These are phyloP conservation scores for Melitaea cinxia DNA, from an alignment of 1,140 invertebrate genomes.

Conservation along the genomic window DNA sequence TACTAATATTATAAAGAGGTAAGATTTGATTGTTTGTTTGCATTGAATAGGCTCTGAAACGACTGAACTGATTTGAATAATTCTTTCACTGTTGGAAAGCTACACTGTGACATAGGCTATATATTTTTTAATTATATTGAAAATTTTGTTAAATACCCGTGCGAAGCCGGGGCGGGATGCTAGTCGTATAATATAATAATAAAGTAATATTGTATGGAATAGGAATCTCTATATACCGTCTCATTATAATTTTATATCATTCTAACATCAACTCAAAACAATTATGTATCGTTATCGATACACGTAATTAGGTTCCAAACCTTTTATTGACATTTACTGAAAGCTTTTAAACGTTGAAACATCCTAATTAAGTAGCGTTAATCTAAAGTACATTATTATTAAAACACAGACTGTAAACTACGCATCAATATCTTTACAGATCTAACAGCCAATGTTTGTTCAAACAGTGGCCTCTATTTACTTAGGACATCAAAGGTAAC, in stretches of 20 bases:
- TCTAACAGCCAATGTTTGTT: conserved; percentile 27
- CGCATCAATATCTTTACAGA: conserved; percentile 20
- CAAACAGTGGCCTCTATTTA: conserved; percentile 36
- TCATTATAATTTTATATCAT: background rate
- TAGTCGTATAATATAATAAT: too few species aligned
- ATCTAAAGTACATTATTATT: background rate
- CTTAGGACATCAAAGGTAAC: conserved; percentile 44
- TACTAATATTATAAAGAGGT: too few species aligned
- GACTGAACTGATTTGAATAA: too few species aligned
- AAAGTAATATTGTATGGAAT: too few species aligned
- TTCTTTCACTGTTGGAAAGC: too few species aligned
- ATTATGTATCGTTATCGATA: background rate
- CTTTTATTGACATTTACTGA: background rate
- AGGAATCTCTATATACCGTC: too few species aligned
- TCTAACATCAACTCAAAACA: background rate
- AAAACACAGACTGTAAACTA: conserved; percentile 6
- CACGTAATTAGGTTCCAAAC: conserved; percentile 1
- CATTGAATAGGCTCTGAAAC: too few species aligned
- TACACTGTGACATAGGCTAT: too few species aligned
- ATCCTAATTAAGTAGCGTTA: background rate
- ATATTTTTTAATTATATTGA: too few species aligned
- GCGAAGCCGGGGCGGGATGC: too few species aligned
- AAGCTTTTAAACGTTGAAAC: conserved; percentile 1
- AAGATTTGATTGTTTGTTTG: too few species aligned
- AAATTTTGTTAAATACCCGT: too few species aligned